phyloP scores from a whole-genome alignment of 2,113 vertebrate species.

The Dromaius novaehollandiae region DNA sequence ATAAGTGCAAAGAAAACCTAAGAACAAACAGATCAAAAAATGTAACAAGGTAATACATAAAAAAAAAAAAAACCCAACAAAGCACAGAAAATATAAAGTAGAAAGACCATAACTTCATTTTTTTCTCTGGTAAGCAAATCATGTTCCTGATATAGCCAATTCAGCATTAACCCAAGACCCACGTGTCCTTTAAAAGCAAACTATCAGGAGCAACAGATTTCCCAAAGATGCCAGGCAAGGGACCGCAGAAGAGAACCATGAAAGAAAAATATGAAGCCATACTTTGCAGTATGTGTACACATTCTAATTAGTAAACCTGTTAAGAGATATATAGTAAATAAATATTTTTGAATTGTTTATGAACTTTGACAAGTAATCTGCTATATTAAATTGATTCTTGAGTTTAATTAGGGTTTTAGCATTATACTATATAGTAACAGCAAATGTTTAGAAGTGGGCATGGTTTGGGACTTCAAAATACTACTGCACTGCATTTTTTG shows the following conservation, averaged over 20 bases:
- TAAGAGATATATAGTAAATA: accelerated
- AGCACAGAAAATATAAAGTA: neutral
- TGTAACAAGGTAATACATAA: neutral
- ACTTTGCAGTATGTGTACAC: accelerated
- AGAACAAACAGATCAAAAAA: neutral
- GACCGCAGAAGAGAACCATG: neutral
- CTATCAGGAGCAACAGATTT: neutral
- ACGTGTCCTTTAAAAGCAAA: neutral
- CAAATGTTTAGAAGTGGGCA: neutral
- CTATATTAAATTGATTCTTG: neutral
- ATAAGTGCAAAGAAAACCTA: conserved; percentile 97
- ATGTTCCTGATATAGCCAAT: neutral
- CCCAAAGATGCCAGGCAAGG: neutral
- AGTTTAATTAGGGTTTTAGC: neutral
- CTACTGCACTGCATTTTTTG: neutral
- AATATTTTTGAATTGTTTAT: neutral
- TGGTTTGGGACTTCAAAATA: neutral
- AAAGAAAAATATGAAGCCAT: neutral
- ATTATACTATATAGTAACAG: accelerated
- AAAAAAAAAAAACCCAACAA: neutral
- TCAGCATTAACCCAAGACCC: neutral
- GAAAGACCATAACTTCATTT: neutral
- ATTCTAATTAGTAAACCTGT: neutral
- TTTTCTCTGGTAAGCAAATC: accelerated
- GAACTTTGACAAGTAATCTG: too few relatives aligned